Evolutionary conservation across 2,888 invertebrate species (phyloP).

Genomic region (Perizoma flavofasciatum): DNA sequence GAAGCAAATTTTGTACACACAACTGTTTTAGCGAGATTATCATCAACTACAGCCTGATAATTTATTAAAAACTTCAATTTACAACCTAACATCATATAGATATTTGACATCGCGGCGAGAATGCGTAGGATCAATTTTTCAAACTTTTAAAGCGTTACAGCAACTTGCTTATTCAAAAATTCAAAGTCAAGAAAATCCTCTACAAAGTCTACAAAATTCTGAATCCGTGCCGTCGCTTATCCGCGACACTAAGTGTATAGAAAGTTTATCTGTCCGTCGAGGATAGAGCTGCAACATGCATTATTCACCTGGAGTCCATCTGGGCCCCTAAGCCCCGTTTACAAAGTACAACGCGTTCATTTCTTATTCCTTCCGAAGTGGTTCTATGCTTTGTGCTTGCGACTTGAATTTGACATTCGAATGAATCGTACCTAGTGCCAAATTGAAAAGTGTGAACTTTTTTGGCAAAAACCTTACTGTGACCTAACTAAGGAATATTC

Average conservation of each 20-base stretch:
- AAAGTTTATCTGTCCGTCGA: slow-evolving; percentile 34
- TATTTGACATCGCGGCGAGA: too few relatives aligned
- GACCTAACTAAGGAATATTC: neutral
- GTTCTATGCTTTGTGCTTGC: neutral
- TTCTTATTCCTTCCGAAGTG: slow-evolving; percentile 22
- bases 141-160: too few relatives aligned
- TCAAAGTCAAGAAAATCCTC: slow-evolving; percentile 24
- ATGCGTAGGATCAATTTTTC: too few relatives aligned
- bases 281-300: slow-evolving; percentile 41
- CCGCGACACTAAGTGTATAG: slow-evolving; percentile 32
- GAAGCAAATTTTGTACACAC: too few relatives aligned
- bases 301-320: slow-evolving; percentile 45
- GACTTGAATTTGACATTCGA: slow-evolving; percentile 23
- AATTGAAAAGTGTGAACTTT: neutral
- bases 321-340: slow-evolving; percentile 37
- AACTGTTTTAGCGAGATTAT: too few relatives aligned
- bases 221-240: slow-evolving; percentile 31
- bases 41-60: too few relatives aligned
- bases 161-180: slow-evolving; percentile 6
- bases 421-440: slow-evolving; percentile 3
- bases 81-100: too few relatives aligned
- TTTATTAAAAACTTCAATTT: too few relatives aligned
- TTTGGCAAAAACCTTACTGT: neutral
- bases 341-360: slow-evolving; percentile 36
- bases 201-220: slow-evolving; percentile 16